Evolutionary conservation across 2,797 vertebrate genomes (phyloP).

Genomic region (Argyrosomus regius): DNA sequence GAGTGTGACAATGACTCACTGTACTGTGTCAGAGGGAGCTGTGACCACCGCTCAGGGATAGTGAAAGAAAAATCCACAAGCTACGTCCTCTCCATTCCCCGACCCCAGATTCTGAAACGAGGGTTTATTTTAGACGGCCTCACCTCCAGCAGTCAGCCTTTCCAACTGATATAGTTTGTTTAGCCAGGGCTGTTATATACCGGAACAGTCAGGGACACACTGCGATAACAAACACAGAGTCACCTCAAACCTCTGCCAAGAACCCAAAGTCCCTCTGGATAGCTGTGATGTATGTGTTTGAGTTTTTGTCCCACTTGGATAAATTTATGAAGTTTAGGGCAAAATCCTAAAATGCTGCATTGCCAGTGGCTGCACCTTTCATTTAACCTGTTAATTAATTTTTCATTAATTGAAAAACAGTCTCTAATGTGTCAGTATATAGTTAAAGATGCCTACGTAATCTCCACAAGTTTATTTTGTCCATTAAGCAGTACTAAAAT

Average conservation of each 20-base stretch:
- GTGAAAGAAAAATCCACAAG: constrained; percentile 22
- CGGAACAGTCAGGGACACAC: constrained; percentile 41
- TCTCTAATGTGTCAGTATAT: constrained; percentile 2
- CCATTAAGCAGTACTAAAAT: background rate
- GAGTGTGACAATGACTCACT: constrained; percentile 64
- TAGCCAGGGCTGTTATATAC: constrained; percentile 31
- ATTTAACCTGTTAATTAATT: background rate
- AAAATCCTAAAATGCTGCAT: background rate
- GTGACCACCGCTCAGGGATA: constrained; percentile 28
- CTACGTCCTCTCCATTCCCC: constrained; percentile 35
- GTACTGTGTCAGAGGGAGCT: constrained; percentile 47
- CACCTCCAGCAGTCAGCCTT: constrained; percentile 44
- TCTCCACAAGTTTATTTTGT: background rate
- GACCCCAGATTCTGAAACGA: constrained; percentile 26
- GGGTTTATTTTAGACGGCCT: constrained; percentile 59
- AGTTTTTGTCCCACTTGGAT: background rate
- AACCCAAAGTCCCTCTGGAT: constrained; percentile 19
- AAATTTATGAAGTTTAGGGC: background rate
- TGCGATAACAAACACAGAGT: constrained; percentile 48
- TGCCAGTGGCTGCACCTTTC: background rate
- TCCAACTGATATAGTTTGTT: constrained; percentile 49
- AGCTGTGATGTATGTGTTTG: constrained; percentile 7
- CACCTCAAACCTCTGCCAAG: constrained; percentile 46
- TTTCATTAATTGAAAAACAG: background rate
- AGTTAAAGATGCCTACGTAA: background rate